These are phyloP conservation scores for Nephila pilipes DNA, from an alignment of 1,140 invertebrate genomes.

Conservation along the genomic window DNA sequence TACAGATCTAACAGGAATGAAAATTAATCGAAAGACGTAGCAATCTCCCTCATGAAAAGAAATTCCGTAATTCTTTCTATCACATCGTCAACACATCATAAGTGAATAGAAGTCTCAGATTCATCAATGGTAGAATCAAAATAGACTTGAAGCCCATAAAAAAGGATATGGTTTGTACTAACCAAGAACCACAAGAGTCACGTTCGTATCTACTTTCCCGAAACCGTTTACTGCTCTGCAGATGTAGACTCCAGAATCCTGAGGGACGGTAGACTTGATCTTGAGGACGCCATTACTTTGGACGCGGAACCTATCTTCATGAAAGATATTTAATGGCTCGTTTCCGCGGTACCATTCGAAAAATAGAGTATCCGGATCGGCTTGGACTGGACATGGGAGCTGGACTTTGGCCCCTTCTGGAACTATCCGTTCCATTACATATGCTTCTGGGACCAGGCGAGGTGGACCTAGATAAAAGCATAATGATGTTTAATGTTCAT, in stretches of 20 bases:
- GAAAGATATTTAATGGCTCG: conserved; percentile 73
- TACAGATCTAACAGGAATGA: neutral
- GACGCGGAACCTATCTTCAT: conserved; percentile 76
- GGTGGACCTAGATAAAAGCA: conserved; percentile 73
- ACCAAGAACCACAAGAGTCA: conserved; percentile 77
- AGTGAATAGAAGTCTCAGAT: neutral
- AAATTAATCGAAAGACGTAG: neutral
- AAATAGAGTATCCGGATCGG: conserved; percentile 71
- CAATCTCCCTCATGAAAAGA: neutral
- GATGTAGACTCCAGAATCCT: conserved; percentile 81
- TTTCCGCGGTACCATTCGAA: conserved; percentile 77
- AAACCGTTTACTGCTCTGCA: conserved; percentile 82
- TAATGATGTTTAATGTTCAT: conserved; percentile 44
- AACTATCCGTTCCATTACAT: conserved; percentile 63
- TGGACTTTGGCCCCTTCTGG: conserved; percentile 68
- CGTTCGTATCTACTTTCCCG: conserved; percentile 78
- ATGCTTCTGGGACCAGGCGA: conserved; percentile 61
- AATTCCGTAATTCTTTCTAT: neutral
- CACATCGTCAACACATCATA: conserved; percentile 16
- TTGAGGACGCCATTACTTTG: conserved; percentile 78
- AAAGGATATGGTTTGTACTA: conserved; percentile 52
- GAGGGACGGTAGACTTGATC: conserved; percentile 80
- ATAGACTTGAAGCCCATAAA: neutral
- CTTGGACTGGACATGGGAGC: conserved; percentile 74
- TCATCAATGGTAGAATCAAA: neutral